These are phyloP conservation scores for Drosophila villosipedis DNA, from an alignment of 2,888 invertebrate species.

Conservation along the genomic window DNA sequence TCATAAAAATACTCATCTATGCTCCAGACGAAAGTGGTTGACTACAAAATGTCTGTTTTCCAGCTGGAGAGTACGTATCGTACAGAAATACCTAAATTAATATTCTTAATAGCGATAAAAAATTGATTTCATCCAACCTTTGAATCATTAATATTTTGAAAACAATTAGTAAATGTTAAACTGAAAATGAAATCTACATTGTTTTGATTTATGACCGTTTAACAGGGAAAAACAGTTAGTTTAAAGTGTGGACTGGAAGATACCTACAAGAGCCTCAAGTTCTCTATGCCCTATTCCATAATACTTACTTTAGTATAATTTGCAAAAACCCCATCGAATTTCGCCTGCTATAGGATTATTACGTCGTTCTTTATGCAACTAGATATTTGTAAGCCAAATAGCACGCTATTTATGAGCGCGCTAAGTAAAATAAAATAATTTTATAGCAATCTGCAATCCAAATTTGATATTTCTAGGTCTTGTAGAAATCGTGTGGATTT, in stretches of 20 bases:
- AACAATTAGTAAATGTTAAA: not conserved
- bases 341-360: not conserved
- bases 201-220: not conserved
- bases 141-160: not conserved
- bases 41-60: conserved; percentile 1
- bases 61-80: not conserved
- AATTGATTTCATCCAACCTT: not conserved
- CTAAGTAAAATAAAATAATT: conserved; percentile 15
- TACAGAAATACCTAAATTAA: not conserved
- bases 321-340: not conserved
- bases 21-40: conserved; percentile 19
- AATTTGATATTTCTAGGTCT: conserved; percentile 29
- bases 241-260: too few species aligned
- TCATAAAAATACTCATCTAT: conserved; percentile 2
- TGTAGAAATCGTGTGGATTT: conserved; percentile 7
- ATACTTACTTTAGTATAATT: not conserved
- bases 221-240: too few species aligned
- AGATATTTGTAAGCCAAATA: conserved; percentile 10
- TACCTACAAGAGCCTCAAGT: too few species aligned
- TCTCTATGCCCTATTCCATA: not conserved
- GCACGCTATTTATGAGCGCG: conserved; percentile 36
- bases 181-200: not conserved
- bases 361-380: not conserved
- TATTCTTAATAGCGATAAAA: not conserved
- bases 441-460: conserved; percentile 51